These are phyloP conservation scores for Sympetrum striolatum DNA, from an alignment of 2,888 invertebrate genomes.

Conservation along the genomic window DNA sequence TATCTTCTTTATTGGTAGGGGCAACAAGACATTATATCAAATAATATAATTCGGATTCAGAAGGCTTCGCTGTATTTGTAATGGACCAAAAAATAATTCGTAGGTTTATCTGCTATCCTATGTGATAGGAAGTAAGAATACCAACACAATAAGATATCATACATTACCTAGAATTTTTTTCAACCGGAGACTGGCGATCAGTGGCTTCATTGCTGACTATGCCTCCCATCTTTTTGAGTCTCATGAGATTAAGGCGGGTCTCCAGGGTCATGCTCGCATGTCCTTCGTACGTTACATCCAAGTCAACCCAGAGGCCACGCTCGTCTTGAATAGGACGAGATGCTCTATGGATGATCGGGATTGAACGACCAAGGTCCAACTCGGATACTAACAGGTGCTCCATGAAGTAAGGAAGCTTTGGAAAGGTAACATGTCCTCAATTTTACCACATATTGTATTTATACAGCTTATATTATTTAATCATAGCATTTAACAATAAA, in stretches of 20 bases:
- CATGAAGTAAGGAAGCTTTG: slow-evolving; percentile 83
- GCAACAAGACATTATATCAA: too few species aligned
- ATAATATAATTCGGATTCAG: too few species aligned
- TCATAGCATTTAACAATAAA: not conserved
- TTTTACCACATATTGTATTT: not conserved
- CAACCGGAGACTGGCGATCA: slow-evolving; percentile 44
- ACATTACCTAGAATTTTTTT: slow-evolving; percentile 37
- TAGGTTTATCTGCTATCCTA: too few species aligned
- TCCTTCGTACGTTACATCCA: slow-evolving; percentile 82
- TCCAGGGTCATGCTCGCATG: slow-evolving; percentile 81
- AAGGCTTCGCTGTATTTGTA: too few species aligned
- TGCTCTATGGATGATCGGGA: slow-evolving; percentile 71
- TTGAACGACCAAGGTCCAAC: slow-evolving; percentile 73
- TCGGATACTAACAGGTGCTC: slow-evolving; percentile 80
- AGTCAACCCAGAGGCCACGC: slow-evolving; percentile 87
- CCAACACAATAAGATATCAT: not conserved
- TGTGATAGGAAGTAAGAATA: too few species aligned
- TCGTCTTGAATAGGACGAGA: slow-evolving; percentile 75
- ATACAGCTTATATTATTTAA: not conserved
- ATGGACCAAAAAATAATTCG: too few species aligned
- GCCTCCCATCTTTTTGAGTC: slow-evolving; percentile 62
- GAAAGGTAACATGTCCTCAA: slow-evolving; percentile 22
- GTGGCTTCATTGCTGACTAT: slow-evolving; percentile 40
- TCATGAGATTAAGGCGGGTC: slow-evolving; percentile 86
- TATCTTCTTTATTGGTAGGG: too few species aligned